These are phyloP conservation scores for Cariama cristata DNA, from an alignment of 2,113 vertebrate species.

Conservation along the genomic window DNA sequence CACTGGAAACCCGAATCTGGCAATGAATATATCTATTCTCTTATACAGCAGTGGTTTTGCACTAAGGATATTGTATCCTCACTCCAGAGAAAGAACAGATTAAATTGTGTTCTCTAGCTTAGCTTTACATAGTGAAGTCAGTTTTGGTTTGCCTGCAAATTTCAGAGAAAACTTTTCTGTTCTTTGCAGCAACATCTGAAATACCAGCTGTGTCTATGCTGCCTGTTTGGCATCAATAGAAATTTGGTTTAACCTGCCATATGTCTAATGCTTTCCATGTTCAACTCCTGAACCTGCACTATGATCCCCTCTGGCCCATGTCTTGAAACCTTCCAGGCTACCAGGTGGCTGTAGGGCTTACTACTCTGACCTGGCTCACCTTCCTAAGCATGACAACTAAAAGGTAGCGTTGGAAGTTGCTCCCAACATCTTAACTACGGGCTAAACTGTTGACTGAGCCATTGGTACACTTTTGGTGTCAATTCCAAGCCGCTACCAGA, in stretches of 20 bases:
- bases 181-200: not conserved
- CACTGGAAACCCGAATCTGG: not conserved
- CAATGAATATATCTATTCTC: not conserved
- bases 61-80: not conserved
- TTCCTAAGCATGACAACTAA: not conserved
- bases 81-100: not conserved
- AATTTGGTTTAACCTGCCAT: not conserved
- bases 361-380: not conserved
- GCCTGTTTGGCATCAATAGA: not conserved
- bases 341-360: not conserved
- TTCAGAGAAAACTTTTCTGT: not conserved
- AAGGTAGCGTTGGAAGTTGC: not conserved
- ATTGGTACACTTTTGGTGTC: not conserved
- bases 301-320: not conserved
- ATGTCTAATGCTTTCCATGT: not conserved
- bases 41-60: not conserved
- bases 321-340: not conserved
- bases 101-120: not conserved
- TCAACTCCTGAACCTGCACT: not conserved
- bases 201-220: not conserved
- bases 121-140: not conserved
- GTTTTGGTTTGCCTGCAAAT: not conserved
- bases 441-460: not conserved
- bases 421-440: accelerated
- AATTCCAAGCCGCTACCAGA: not conserved